Evolutionary conservation across 2,113 vertebrate species (phyloP).

Genomic region (Smithornis capensis): DNA sequence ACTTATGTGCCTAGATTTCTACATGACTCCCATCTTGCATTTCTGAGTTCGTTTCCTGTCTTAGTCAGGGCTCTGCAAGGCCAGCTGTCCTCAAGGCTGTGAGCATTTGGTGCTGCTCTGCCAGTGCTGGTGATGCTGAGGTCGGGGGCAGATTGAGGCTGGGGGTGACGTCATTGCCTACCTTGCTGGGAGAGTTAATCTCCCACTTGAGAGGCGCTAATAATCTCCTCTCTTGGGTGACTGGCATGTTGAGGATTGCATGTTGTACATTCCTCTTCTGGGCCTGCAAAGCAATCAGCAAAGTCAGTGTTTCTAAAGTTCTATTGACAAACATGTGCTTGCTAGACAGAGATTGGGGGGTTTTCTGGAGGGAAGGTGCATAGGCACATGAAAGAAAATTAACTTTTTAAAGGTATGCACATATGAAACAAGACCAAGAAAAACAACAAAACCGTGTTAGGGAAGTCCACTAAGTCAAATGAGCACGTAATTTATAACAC

Average conservation of each 20-base stretch:
- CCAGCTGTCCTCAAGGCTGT: neutral
- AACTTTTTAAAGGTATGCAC: neutral
- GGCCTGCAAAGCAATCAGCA: neutral
- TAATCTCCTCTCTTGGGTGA: slow-evolving; percentile 75
- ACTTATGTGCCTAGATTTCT: neutral
- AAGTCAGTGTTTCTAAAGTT: neutral
- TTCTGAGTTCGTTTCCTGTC: neutral
- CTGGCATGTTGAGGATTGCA: slow-evolving; percentile 48
- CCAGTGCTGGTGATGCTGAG: neutral
- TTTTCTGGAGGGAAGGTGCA: neutral
- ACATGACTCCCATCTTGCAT: neutral
- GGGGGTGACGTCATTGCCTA: slow-evolving; percentile 72
- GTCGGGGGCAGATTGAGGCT: slow-evolving; percentile 69
- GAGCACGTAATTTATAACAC: neutral
- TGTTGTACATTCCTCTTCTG: neutral
- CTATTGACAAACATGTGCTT: neutral
- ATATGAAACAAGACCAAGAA: neutral
- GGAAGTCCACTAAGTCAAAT: neutral
- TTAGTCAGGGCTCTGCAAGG: slow-evolving; percentile 13
- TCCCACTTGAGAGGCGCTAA: slow-evolving; percentile 42
- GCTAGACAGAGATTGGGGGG: neutral
- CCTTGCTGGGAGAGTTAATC: slow-evolving; percentile 76
- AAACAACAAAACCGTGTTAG: neutral
- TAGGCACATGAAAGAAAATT: neutral
- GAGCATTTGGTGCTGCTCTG: neutral